Evolutionary conservation across 64 coral and sea anemone genomes (phyloP), one percentile per base, ranked within the genome.

Genomic region (Stichodactyla mertensii): DNA sequence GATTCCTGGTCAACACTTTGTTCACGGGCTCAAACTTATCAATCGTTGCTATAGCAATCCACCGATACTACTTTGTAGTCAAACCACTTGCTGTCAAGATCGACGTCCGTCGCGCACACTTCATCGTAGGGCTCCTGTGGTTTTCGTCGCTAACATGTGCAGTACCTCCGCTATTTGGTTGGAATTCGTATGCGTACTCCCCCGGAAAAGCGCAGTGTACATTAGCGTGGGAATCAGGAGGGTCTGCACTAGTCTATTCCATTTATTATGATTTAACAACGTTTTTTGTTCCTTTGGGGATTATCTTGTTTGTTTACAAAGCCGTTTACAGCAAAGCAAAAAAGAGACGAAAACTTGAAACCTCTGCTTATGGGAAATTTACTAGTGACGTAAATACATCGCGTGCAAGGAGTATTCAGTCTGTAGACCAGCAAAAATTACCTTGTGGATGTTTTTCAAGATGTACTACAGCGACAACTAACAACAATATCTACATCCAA

Each of bases 51-150:
- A 92, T 99, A 59, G 90, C 97, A 13, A 23, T 99, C 51, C 83
- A 95, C 67, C 97, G 97, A 2, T 99, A 95, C 36, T 94, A 99
- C 60, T 80, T 94, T 23, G 88, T 99, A 52, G 90, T 94, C 3
- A 95, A 90, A 36, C 93, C 97, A 22, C 86, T 99, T 5, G 87
- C 90, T 5, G 45, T 85, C 0, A 94, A 92, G 82, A 90, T 98
- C 62, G 91, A 89, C 57, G 20, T 61, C 16, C 67, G 61, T 15
- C 66, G 82, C 27, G 93, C 93, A 85, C 94, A 82, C 61, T 36
- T 28, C 61, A 88, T 98, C 10, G 83, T 90, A 16, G 85, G 56
- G 8, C 95, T 95, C 69, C 82, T 94, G 7, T 98, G 92, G 96
- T 94, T 98, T 56, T 88, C 90, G 0, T 84, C 92, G 0, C 61